phyloP scores from a whole-genome alignment of 2,113 vertebrate species.

The Anser cygnoides region DNA sequence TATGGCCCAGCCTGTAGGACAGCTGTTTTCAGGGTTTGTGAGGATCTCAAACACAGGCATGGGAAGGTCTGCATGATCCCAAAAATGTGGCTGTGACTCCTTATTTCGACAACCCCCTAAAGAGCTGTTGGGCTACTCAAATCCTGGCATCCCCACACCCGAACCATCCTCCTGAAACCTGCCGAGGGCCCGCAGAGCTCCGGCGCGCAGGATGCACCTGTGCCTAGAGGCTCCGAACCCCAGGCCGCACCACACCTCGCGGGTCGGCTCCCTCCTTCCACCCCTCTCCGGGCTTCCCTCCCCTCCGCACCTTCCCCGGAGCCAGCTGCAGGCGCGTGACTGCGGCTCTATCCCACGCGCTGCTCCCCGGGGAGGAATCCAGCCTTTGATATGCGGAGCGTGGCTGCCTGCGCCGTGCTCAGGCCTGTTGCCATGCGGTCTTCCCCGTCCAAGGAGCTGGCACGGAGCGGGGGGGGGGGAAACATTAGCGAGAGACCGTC shows the following conservation, averaged over 20 bases:
- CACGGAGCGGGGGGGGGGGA: background rate
- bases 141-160: accelerated
- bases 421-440: background rate
- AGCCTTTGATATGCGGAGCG: background rate
- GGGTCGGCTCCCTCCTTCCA: background rate
- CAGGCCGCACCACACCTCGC: background rate
- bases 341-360: background rate
- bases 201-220: background rate
- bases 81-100: background rate
- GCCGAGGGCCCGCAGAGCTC: background rate
- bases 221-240: background rate
- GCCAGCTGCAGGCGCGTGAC: background rate
- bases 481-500: background rate
- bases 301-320: background rate
- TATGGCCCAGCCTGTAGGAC: background rate
- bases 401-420: background rate
- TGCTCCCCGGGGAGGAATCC: background rate
- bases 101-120: background rate
- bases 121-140: background rate
- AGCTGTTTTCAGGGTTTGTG: background rate
- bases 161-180: accelerated
- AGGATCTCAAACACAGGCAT: background rate
- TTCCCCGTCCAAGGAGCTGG: conserved; percentile 1
- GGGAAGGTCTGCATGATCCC: background rate
- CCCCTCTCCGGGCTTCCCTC: background rate